Conservation (phyloP, 2,888 invertebrate species). For the Sminthurides aquaticus region DNA sequence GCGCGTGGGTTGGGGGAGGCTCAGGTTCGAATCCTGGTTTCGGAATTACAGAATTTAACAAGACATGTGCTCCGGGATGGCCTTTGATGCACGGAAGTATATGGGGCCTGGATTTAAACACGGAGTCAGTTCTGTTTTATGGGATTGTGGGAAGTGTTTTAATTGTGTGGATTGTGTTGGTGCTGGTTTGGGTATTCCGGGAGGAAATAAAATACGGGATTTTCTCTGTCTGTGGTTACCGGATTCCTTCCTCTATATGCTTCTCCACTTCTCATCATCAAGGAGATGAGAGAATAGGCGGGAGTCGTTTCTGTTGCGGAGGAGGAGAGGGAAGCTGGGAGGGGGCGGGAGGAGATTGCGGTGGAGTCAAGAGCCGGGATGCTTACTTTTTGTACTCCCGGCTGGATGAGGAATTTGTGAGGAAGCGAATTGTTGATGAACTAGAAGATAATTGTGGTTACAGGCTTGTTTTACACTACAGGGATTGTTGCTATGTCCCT, state of each 20-base stretch:
- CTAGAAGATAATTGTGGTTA: conserved; percentile 48
- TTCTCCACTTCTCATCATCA: not conserved
- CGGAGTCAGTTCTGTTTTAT: conserved; percentile 43
- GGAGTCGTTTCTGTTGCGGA: not conserved
- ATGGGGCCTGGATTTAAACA: conserved; percentile 40
- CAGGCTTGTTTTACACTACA: conserved; percentile 49
- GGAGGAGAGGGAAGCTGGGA: not conserved
- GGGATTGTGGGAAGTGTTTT: conserved; percentile 50
- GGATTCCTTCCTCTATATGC: conserved; percentile 48
- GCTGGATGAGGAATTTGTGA: conserved; percentile 49
- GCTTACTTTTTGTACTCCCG: conserved; percentile 51
- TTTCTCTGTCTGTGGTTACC: conserved; percentile 67
- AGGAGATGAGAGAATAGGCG: not conserved
- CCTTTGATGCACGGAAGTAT: conserved; percentile 41
- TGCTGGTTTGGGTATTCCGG: conserved; percentile 59
- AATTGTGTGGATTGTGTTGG: conserved; percentile 47
- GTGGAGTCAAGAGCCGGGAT: conserved; percentile 48
- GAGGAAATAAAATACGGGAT: conserved; percentile 72
- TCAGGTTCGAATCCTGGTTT: conserved; percentile 17
- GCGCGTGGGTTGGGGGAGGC: not conserved
- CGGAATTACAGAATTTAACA: conserved; percentile 38
- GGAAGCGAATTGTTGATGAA: conserved; percentile 48
- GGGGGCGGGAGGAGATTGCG: conserved; percentile 31
- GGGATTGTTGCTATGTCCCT: conserved; percentile 44
- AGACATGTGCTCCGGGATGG: conserved; percentile 32